A percentile compares a stretch with the other conserved stretches of the same genome.
These are phyloP conservation scores for Agrotis clavis DNA, from an alignment of 2,888 invertebrate genomes.

Conservation along the genomic window DNA sequence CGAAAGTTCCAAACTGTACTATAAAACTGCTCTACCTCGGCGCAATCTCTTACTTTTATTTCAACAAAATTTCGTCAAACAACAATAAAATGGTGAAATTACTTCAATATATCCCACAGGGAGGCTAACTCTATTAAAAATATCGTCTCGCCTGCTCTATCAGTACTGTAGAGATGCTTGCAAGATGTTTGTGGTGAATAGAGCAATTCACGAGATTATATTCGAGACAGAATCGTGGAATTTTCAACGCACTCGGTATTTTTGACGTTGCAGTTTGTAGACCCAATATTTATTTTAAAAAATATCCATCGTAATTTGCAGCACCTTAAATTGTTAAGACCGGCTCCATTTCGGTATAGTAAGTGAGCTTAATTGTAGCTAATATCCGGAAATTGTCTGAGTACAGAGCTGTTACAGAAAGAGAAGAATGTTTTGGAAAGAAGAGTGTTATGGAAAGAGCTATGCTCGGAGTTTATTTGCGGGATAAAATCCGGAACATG, in stretches of 20 bases:
- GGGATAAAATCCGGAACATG: no score
- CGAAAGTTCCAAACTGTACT: conserved; percentile 40
- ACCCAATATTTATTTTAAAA: no score
- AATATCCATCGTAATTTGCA: no score
- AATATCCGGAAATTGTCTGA: no score
- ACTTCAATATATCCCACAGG: conserved; percentile 60
- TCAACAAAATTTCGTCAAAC: conserved; percentile 65
- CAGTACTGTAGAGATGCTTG: conserved; percentile 82
- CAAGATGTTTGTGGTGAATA: conserved; percentile 84
- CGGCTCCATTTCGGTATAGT: no score
- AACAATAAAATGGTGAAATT: conserved; percentile 63
- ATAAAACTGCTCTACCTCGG: conserved; percentile 48
- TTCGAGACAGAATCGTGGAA: conserved; percentile 79
- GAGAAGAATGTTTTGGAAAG: no score
- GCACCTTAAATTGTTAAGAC: no score
- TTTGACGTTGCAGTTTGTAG: background rate
- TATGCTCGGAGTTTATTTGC: no score
- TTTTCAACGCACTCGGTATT: conserved; percentile 74
- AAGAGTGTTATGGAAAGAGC: no score
- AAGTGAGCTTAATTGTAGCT: no score
- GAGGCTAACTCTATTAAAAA: conserved; percentile 75
- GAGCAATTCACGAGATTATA: conserved; percentile 86
- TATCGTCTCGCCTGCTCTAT: conserved; percentile 71
- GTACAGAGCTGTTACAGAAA: no score
- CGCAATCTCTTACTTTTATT: conserved; percentile 65